Evolutionary conservation across 2,797 vertebrate species (phyloP).

Genomic region (Pseudochromis fuscus): DNA sequence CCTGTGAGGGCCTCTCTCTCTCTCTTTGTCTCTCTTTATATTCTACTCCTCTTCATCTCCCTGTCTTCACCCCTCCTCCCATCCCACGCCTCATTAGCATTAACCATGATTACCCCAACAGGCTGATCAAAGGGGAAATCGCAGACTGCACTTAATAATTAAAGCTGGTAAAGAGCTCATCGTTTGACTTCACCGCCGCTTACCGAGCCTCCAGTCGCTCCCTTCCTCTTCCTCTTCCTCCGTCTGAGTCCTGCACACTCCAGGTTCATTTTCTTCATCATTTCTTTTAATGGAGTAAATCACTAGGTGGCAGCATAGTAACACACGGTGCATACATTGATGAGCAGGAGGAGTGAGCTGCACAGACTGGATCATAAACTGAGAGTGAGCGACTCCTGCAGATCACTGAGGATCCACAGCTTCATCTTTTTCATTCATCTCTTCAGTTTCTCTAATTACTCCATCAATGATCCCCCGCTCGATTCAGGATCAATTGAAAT

Average conservation of each 20-base stretch:
- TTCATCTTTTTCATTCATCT: slow-evolving; percentile 43
- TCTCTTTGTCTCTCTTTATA: not conserved
- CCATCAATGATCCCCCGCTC: slow-evolving; percentile 52
- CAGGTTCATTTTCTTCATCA: not conserved
- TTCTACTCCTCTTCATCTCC: slow-evolving; percentile 7
- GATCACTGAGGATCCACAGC: slow-evolving; percentile 36
- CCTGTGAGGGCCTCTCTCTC: not conserved
- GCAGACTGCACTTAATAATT: slow-evolving; percentile 60
- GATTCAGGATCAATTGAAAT: slow-evolving; percentile 65
- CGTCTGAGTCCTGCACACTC: not conserved
- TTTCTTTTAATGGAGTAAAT: slow-evolving; percentile 48
- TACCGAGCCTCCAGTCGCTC: not conserved
- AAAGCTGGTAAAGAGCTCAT: slow-evolving; percentile 50
- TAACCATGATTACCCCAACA: slow-evolving; percentile 39
- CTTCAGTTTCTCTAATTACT: slow-evolving; percentile 45
- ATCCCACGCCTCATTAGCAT: slow-evolving; percentile 65
- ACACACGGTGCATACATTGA: slow-evolving; percentile 58
- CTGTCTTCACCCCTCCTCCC: slow-evolving; percentile 20
- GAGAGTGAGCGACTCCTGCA: slow-evolving; percentile 16
- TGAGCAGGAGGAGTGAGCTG: slow-evolving; percentile 25
- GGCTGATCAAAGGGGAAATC: slow-evolving; percentile 61
- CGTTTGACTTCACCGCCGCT: slow-evolving; percentile 27
- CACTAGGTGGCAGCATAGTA: slow-evolving; percentile 82
- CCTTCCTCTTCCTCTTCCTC: not conserved
- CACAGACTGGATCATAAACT: slow-evolving; percentile 7